These are phyloP conservation scores for Tribolium madens DNA, from an alignment of 1,140 invertebrate species.

Conservation along the genomic window DNA sequence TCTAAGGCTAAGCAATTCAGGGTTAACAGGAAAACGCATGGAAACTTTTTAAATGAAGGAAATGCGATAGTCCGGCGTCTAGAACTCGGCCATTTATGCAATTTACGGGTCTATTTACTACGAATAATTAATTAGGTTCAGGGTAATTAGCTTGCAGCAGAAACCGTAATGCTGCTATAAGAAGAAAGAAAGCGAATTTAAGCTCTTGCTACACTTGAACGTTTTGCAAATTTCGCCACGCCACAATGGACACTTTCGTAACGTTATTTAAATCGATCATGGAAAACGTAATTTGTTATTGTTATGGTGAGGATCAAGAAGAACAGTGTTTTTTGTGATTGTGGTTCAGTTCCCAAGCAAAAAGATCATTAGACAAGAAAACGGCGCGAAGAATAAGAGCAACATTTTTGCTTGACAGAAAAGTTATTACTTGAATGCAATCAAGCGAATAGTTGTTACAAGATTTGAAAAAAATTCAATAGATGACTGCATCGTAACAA, in stretches of 20 bases:
- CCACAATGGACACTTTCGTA: constrained; percentile 1
- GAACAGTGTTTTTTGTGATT: constrained; percentile 5
- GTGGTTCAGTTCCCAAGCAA: constrained; percentile 19
- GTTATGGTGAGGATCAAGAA: constrained; percentile 15
- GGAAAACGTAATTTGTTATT: constrained; percentile 14
- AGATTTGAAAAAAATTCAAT: constrained; percentile 12
- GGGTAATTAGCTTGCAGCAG: constrained; percentile 20
- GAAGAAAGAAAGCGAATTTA: constrained; percentile 7
- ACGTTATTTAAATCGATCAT: constrained; percentile 10
- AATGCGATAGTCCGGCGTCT: not conserved
- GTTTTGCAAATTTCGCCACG: not conserved
- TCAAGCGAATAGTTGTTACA: constrained; percentile 22
- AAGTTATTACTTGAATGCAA: constrained; percentile 22
- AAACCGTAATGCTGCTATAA: not conserved
- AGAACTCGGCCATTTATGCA: not conserved
- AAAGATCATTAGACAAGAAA: constrained; percentile 36
- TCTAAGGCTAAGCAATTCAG: not conserved
- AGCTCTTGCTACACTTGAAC: too few relatives aligned
- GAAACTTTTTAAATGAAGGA: not conserved
- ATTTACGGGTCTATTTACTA: not conserved
- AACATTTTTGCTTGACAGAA: constrained; percentile 11
- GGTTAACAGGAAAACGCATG: not conserved
- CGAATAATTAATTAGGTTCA: constrained; percentile 23
- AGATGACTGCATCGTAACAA: constrained; percentile 25
- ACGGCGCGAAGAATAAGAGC: too few relatives aligned